These are phyloP conservation scores for Plebejus melissa DNA, from an alignment of 2,888 invertebrate species.

Conservation along the genomic window DNA sequence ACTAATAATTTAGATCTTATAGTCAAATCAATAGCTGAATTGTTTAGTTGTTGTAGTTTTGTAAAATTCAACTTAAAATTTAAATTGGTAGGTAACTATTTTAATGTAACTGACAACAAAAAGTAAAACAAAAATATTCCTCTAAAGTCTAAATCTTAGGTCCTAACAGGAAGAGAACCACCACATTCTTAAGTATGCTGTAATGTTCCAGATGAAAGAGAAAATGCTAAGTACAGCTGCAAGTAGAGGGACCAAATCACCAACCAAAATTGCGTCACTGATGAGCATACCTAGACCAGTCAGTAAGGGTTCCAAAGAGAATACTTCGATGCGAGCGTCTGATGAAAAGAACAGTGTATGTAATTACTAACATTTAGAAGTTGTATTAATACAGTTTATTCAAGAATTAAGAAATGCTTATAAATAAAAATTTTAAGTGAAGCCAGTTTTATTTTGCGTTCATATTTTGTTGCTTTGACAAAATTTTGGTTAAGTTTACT, in stretches of 20 bases:
- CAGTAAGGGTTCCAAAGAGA: conserved; percentile 45
- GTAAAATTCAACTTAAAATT: too few species aligned
- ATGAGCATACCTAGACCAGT: conserved; percentile 42
- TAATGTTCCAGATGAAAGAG: conserved; percentile 60
- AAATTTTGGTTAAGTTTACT: background rate
- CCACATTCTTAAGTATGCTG: too few species aligned
- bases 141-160: too few species aligned
- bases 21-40: background rate
- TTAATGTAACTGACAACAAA: too few species aligned
- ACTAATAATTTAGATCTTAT: conserved; percentile 1
- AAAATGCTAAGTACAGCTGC: conserved; percentile 63
- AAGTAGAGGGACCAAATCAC: conserved; percentile 55
- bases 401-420: background rate
- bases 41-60: background rate
- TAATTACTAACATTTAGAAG: conserved; percentile 18
- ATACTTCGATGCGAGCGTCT: conserved; percentile 36
- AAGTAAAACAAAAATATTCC: too few species aligned
- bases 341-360: conserved; percentile 52
- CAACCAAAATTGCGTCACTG: conserved; percentile 48
- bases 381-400: background rate
- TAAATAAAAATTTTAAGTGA: background rate
- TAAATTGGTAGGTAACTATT: too few species aligned
- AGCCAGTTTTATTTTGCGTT: background rate
- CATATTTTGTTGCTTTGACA: background rate
- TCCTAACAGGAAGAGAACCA: too few species aligned